A percentile compares a stretch with the other conserved stretches of the same genome.
Conservation (phyloP, 1,140 invertebrate species). For the Tenebrio molitor region DNA sequence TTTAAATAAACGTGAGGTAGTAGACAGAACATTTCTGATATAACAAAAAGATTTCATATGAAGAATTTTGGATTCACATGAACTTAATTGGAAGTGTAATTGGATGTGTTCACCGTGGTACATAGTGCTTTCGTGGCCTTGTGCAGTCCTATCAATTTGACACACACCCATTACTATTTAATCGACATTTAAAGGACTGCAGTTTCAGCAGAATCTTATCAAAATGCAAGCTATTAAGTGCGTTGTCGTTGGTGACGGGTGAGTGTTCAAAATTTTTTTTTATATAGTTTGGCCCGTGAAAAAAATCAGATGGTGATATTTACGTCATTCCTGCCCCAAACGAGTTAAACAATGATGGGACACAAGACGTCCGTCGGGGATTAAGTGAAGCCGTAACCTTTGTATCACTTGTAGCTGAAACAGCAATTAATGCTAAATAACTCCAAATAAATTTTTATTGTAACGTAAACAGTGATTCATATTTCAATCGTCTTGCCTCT, state of each 20-base stretch:
- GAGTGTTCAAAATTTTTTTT: slow-evolving; percentile 66
- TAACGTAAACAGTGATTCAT: slow-evolving; percentile 27
- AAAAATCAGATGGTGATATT: background rate
- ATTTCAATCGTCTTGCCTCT: slow-evolving; percentile 4
- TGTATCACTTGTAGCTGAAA: slow-evolving; percentile 32
- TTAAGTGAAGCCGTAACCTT: slow-evolving; percentile 21
- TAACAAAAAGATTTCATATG: no score
- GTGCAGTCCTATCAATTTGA: slow-evolving; percentile 30
- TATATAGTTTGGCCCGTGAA: background rate
- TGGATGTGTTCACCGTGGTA: slow-evolving; percentile 24
- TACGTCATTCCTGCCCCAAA: slow-evolving; percentile 9
- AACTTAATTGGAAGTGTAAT: slow-evolving; percentile 12
- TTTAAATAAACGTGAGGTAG: background rate
- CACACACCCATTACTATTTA: slow-evolving; percentile 36
- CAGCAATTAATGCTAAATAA: slow-evolving; percentile 27
- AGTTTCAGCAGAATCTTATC: slow-evolving; percentile 30
- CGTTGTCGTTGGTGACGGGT: slow-evolving; percentile 95
- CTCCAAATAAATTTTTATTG: slow-evolving; percentile 23
- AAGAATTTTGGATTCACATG: background rate
- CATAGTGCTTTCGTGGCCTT: slow-evolving; percentile 42
- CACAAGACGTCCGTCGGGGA: slow-evolving; percentile 2
- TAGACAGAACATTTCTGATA: background rate
- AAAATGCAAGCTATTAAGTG: slow-evolving; percentile 95
- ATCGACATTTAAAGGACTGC: slow-evolving; percentile 18
- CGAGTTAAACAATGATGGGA: background rate